Conservation (phyloP, 1,140 invertebrate genomes). For the Andrena cerasifolii region DNA sequence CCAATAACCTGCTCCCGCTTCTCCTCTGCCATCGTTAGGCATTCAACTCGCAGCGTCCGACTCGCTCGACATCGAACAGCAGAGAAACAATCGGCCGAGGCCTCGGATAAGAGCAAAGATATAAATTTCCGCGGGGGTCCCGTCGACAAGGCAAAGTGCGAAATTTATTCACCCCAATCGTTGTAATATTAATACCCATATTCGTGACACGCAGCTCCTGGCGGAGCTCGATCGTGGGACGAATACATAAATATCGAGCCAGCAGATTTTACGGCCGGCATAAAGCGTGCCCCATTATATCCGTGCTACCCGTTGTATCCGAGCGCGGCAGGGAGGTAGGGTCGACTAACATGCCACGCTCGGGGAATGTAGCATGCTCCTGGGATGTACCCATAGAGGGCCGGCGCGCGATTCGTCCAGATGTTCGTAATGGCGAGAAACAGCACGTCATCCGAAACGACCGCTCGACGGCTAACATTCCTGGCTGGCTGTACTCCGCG, state of each 20-base stretch:
- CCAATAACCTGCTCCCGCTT: no score
- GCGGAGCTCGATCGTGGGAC: conserved; percentile 5
- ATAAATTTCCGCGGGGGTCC: no score
- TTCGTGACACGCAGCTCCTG: not conserved
- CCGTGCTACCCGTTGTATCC: not conserved
- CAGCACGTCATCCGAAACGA: conserved; percentile 44
- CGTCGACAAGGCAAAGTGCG: not conserved
- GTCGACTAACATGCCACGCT: not conserved
- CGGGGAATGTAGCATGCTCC: conserved; percentile 12
- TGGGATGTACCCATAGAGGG: conserved; percentile 8
- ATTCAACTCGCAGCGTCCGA: no score
- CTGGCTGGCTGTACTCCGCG: no score
- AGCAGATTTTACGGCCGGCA: conserved; percentile 7
- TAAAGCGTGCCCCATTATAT: conserved; percentile 52
- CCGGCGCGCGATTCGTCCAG: conserved; percentile 45
- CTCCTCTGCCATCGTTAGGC: no score
- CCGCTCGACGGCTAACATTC: not conserved
- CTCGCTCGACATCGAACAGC: no score
- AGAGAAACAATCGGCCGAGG: no score
- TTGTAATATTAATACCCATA: conserved; percentile 36
- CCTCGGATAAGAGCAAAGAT: no score
- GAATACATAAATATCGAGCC: conserved; percentile 40
- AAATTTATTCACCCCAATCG: conserved; percentile 40
- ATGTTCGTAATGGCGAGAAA: conserved; percentile 42
- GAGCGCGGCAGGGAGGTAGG: no score